phyloP scores from a whole-genome alignment of 2,888 invertebrate genomes.

The Ectemnius lituratus region DNA sequence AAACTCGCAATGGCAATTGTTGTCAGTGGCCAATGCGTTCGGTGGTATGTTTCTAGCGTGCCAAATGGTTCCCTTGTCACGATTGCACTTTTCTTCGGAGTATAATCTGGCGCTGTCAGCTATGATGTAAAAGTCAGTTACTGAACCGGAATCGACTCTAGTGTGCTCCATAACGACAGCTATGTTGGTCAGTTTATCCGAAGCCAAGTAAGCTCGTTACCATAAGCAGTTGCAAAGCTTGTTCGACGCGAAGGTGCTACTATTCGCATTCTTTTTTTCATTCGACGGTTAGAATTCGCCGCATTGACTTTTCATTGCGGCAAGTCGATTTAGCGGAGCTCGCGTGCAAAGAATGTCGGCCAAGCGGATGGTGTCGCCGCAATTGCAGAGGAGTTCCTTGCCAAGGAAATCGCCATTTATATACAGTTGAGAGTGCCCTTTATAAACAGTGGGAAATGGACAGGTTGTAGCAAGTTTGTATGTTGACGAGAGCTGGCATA shows the following conservation, averaged over 20 bases:
- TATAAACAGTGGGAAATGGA: background rate
- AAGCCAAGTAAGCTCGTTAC: constrained; percentile 61
- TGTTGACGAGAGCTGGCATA: no score
- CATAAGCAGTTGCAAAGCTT: constrained; percentile 48
- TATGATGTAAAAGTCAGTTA: constrained; percentile 1
- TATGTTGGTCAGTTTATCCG: constrained; percentile 56
- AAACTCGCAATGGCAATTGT: background rate
- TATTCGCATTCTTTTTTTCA: background rate
- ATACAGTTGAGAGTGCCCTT: background rate
- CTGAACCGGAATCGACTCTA: constrained; percentile 35
- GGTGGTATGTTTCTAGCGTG: no score
- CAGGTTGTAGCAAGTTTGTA: no score
- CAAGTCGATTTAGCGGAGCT: background rate
- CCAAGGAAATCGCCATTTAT: background rate
- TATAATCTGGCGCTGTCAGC: background rate
- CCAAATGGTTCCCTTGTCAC: background rate
- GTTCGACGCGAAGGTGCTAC: constrained; percentile 22
- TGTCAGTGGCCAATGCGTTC: background rate
- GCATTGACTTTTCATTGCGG: background rate
- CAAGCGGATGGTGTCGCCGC: background rate
- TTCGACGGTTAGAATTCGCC: no score
- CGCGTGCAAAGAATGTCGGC: background rate
- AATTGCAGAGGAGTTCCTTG: background rate
- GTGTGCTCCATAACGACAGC: constrained; percentile 21
- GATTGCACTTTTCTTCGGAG: background rate